Conservation (phyloP, 2,113 vertebrate genomes). For the Centrocercus urophasianus region DNA sequence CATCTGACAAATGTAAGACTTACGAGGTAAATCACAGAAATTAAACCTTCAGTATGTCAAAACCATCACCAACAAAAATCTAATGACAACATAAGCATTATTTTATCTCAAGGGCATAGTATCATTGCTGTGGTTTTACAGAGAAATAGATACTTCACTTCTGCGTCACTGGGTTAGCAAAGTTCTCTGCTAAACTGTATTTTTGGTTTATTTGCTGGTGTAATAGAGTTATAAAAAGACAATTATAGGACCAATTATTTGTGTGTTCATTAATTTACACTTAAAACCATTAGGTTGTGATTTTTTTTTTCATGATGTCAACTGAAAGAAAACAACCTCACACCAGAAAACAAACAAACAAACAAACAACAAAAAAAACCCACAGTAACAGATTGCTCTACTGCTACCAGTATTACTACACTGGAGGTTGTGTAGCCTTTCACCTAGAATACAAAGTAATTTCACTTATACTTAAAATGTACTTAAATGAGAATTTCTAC, state of each 20-base stretch:
- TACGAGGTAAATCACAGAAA: conserved; percentile 1
- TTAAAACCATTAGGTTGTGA: not conserved
- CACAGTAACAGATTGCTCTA: not conserved
- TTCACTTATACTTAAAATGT: not conserved
- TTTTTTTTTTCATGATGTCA: not conserved
- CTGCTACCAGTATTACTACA: not conserved
- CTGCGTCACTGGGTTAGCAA: not conserved
- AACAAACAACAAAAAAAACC: too few relatives aligned
- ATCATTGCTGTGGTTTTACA: not conserved
- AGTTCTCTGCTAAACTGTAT: not conserved
- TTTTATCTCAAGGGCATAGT: not conserved
- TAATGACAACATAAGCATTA: not conserved
- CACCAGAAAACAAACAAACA: too few relatives aligned
- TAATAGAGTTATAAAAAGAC: not conserved
- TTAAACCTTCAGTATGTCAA: not conserved
- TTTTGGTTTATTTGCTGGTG: not conserved
- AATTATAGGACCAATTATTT: accelerated
- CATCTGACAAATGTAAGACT: not conserved
- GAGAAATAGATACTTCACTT: not conserved
- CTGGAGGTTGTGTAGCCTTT: not conserved
- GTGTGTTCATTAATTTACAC: not conserved
- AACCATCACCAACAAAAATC: not conserved
- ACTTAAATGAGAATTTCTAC: not conserved
- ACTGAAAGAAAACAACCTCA: too few relatives aligned
- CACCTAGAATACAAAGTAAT: not conserved